phyloP scores from a whole-genome alignment of 1,140 invertebrate species.

The Pararge aegeria region DNA sequence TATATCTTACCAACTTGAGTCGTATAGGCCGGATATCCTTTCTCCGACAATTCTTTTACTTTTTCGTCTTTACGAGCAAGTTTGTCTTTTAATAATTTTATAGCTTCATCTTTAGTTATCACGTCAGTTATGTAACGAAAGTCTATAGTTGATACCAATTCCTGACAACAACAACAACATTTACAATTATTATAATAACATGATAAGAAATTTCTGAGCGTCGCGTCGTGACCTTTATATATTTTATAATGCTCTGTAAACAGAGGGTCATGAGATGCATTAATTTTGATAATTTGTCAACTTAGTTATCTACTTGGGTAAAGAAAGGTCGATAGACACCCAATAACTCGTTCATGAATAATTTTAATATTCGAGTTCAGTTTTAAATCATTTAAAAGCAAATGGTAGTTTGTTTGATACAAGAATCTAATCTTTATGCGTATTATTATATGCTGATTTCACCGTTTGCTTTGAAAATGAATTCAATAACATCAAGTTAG shows the following conservation, averaged over 20 bases:
- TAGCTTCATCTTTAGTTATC: slow-evolving; percentile 90
- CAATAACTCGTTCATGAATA: no score
- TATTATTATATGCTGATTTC: no score
- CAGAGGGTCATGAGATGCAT: slow-evolving; percentile 7
- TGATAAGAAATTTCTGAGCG: slow-evolving; percentile 18
- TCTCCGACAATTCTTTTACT: slow-evolving; percentile 79
- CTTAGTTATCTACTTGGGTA: no score
- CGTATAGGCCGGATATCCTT: slow-evolving; percentile 90
- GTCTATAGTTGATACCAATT: slow-evolving; percentile 91
- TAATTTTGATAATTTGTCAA: neutral
- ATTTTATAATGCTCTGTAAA: slow-evolving; percentile 13
- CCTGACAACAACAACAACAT: slow-evolving; percentile 43
- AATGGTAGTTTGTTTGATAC: no score
- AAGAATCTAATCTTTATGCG: no score
- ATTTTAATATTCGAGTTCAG: no score
- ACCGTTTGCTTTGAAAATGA: no score
- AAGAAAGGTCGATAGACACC: no score
- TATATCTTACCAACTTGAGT: slow-evolving; percentile 83
- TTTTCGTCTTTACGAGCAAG: slow-evolving; percentile 81
- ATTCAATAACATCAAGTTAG: no score
- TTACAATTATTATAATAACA: slow-evolving; percentile 17
- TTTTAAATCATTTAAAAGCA: no score
- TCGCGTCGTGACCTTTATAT: slow-evolving; percentile 15
- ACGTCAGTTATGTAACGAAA: slow-evolving; percentile 91
- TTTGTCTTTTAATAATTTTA: slow-evolving; percentile 85